Conservation (phyloP, 2,113 vertebrate species). For the Copsychus sechellarum region DNA sequence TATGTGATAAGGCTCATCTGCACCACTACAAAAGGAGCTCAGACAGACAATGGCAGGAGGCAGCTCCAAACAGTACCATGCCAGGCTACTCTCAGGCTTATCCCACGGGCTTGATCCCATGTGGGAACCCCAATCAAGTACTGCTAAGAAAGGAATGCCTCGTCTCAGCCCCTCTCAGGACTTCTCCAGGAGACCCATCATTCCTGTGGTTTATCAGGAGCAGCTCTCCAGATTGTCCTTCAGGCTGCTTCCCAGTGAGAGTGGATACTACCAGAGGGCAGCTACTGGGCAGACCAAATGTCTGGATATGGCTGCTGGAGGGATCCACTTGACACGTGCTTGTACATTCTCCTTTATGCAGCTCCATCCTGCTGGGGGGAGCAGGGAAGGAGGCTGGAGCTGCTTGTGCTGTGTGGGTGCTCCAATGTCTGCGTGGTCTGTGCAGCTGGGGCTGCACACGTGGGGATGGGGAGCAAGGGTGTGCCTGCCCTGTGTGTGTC, state of each 20-base stretch:
- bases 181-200: not conserved
- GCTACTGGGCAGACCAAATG: not conserved
- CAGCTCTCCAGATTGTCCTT: not conserved
- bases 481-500: not conserved
- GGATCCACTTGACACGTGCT: not conserved
- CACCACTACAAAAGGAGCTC: not conserved
- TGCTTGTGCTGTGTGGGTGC: not conserved
- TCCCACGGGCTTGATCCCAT: not conserved
- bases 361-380: not conserved
- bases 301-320: not conserved
- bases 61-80: not conserved
- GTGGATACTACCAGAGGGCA: not conserved
- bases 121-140: not conserved
- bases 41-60: not conserved
- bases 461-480: not conserved
- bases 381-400: not conserved
- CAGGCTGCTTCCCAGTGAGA: not conserved
- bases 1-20: not conserved
- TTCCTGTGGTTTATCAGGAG: fast-evolving
- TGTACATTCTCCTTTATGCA: not conserved
- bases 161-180: not conserved
- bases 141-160: not conserved
- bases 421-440: not conserved
- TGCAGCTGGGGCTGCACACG: fast-evolving
- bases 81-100: not conserved